Base-by-base conservation (phyloP, 2,113 vertebrate genomes). In the Sander lucioperca region DNA sequence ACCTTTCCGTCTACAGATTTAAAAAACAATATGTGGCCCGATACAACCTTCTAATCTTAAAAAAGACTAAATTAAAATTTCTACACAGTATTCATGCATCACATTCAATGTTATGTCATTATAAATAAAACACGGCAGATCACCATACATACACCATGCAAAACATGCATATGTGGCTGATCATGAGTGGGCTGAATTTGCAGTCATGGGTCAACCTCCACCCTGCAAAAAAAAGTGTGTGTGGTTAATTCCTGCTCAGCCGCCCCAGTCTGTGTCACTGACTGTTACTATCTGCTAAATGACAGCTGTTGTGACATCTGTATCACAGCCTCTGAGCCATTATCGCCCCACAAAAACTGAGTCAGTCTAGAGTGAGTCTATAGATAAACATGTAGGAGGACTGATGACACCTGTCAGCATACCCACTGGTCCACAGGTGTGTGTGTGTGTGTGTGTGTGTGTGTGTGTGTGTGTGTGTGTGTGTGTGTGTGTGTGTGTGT, bases 281-380 rank as follows among this genome's bases (percentile, higher is more conserved):
- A 62, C n/a, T 23, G 57, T 61, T 33, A 57, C 71, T 61, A 61
- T 67, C 58, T 68, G 54, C 59, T 73, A 47, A 86, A 66, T 80
- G 76, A 88, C 83, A 87, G 72, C 84, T 82, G 39, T 76, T n/a
- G 68, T 69, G 77, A 82, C 74, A 85, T 92, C 77, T 86, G 54
- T 45, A 67, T 85, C 61, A 25, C 36, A 51, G 30, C 66, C 58
- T 58, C 12, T 43, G 14, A 59, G 54, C 39, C 51, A 58, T 15
- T 21, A 43, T 47, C 36, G 3, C 9, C 56, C 59, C n/a, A n/a
- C 61, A 62, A 23, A 83, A 25, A 72, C 45, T n/a, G 56, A 79
- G 62, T 33, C 75, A 75, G 58, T 69, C 53, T 72, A 36, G 27
- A 68, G 68, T 27, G 30, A 80, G 27, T 51, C 30, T 54, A 36